Percentiles rank a stretch among this genome's conserved stretches.
Evolutionary conservation across 30 jellyfish, hydroid and myxozoan genomes (phyloP).

Genomic region (Mastigias papua): DNA sequence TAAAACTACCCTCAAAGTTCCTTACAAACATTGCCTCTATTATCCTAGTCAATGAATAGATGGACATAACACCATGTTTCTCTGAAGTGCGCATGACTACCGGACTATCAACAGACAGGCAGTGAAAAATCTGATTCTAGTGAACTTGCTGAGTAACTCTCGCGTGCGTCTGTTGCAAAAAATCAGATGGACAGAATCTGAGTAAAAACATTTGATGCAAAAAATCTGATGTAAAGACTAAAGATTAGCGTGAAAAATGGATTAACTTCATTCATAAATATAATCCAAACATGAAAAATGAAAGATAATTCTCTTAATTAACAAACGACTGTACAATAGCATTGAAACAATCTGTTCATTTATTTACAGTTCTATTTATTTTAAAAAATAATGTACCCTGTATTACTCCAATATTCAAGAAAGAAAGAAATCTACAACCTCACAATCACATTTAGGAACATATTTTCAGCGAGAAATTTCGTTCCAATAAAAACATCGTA

Average conservation of each 20-base stretch:
- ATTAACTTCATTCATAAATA: neutral
- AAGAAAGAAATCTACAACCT: slow-evolving; percentile 39
- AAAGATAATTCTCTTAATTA: slow-evolving; percentile 18
- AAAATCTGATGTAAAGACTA: neutral
- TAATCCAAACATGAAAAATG: slow-evolving; percentile 7
- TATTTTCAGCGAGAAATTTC: neutral
- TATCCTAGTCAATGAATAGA: too few species aligned
- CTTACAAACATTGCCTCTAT: too few species aligned
- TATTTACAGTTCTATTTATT: slow-evolving; percentile 62
- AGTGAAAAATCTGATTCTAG: too few species aligned
- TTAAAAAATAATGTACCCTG: slow-evolving; percentile 66
- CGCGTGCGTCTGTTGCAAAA: too few species aligned
- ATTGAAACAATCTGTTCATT: slow-evolving; percentile 52
- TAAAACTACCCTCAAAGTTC: too few species aligned
- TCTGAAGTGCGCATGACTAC: too few species aligned
- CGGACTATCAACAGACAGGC: too few species aligned
- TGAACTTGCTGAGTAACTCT: too few species aligned
- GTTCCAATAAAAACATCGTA: too few species aligned
- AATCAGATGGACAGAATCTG: too few species aligned
- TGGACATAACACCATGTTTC: too few species aligned
- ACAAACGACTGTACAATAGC: slow-evolving; percentile 66
- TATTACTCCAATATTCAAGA: slow-evolving; percentile 51
- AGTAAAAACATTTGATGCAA: neutral
- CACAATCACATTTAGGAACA: slow-evolving; percentile 9
- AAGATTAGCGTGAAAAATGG: neutral